Evolutionary conservation across 2,888 invertebrate species (phyloP).

Genomic region (Diplolepis rosae): DNA sequence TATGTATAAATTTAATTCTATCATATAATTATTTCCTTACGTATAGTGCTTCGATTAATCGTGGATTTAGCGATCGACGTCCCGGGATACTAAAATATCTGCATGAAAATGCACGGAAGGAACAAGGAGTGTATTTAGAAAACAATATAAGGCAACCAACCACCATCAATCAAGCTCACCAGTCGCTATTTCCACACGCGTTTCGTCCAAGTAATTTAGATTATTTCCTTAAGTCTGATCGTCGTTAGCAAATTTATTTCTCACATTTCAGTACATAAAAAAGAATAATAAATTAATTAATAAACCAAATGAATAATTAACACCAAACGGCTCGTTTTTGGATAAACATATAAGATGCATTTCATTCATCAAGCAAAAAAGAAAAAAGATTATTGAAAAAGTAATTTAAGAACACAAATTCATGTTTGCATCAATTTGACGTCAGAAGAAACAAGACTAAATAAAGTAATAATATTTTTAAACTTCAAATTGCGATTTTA

Average conservation of each 20-base stretch:
- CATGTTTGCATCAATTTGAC: not conserved
- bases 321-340: too few species aligned
- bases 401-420: not conserved
- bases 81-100: slow-evolving; percentile 62
- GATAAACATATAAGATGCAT: not conserved
- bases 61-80: slow-evolving; percentile 61
- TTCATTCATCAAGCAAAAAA: not conserved
- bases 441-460: too few species aligned
- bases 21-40: slow-evolving; percentile 64
- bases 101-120: slow-evolving; percentile 58
- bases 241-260: not conserved
- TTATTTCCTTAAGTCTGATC: slow-evolving; percentile 1
- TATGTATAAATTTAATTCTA: slow-evolving; percentile 69
- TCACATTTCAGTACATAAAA: too few species aligned
- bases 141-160: slow-evolving; percentile 48
- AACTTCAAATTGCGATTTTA: not conserved
- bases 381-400: too few species aligned
- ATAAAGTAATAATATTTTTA: too few species aligned
- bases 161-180: slow-evolving; percentile 38
- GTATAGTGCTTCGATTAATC: slow-evolving; percentile 58
- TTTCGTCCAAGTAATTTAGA: not conserved
- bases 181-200: slow-evolving; percentile 27
- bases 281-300: not conserved
- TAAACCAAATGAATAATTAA: too few species aligned
- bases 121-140: slow-evolving; percentile 52